Evolutionary conservation across 2,113 vertebrate genomes (phyloP).

Genomic region (Osmerus mordax): DNA sequence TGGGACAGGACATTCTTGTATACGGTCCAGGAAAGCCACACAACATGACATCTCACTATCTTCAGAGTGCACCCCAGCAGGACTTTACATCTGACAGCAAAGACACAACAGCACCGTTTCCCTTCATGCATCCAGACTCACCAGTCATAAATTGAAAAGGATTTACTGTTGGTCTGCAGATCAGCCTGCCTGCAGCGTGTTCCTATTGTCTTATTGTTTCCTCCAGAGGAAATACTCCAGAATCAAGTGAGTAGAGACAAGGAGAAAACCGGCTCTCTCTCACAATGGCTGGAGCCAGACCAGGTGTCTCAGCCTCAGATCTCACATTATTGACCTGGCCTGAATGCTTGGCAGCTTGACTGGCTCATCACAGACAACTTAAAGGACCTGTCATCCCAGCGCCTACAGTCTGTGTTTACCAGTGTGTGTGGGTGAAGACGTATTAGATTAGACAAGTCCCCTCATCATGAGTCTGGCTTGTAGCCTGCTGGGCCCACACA

Average conservation of each 20-base stretch:
- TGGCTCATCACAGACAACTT: slow-evolving; percentile 49
- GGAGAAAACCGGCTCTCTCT: slow-evolving; percentile 1
- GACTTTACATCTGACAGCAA: too few relatives aligned
- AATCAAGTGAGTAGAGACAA: slow-evolving; percentile 33
- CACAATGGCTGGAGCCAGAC: slow-evolving; percentile 52
- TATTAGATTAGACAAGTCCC: too few relatives aligned
- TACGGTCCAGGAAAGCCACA: too few relatives aligned
- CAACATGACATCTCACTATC: too few relatives aligned
- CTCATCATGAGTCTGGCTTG: slow-evolving; percentile 7
- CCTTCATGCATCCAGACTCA: too few relatives aligned
- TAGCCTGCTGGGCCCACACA: slow-evolving; percentile 37
- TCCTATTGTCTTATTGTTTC: slow-evolving; percentile 67
- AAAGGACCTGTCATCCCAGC: slow-evolving; percentile 5
- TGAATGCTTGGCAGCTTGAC: slow-evolving; percentile 27
- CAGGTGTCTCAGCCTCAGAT: slow-evolving; percentile 46
- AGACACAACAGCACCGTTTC: too few relatives aligned
- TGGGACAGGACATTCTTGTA: too few relatives aligned
- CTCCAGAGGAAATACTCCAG: slow-evolving; percentile 59
- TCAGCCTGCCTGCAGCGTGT: slow-evolving; percentile 24
- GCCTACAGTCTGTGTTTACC: too few relatives aligned
- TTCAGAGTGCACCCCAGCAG: too few relatives aligned
- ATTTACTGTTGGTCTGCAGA: not conserved
- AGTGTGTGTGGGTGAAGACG: too few relatives aligned
- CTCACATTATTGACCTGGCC: slow-evolving; percentile 49
- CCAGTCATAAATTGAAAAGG: too few relatives aligned